Percentiles rank a stretch among this genome's conserved stretches.
phyloP scores from a whole-genome alignment of 2,797 vertebrate species.

The Myotis pilosus region DNA sequence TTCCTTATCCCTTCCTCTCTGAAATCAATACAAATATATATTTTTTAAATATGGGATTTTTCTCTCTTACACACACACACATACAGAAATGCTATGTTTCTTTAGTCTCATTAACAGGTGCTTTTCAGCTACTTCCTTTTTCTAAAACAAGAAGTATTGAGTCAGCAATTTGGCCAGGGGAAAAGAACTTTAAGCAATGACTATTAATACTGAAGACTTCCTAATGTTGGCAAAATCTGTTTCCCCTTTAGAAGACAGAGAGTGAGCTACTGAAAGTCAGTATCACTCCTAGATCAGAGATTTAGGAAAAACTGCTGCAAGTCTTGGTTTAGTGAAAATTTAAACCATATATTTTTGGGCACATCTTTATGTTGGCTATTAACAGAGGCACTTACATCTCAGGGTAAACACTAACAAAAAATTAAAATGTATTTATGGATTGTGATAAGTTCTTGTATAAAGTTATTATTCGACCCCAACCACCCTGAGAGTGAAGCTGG shows the following conservation, averaged over 20 bases:
- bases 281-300: neutral
- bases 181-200: slow-evolving; percentile 55
- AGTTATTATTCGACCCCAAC: neutral
- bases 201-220: slow-evolving; percentile 73
- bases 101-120: slow-evolving; percentile 67
- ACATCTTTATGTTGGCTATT: neutral
- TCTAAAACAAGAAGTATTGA: slow-evolving; percentile 72
- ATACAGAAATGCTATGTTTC: neutral
- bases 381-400: slow-evolving; percentile 34
- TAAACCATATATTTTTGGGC: neutral
- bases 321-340: slow-evolving; percentile 20
- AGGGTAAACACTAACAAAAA: slow-evolving; percentile 50
- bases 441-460: neutral
- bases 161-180: slow-evolving; percentile 55
- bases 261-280: slow-evolving; percentile 36
- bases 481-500: neutral
- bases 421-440: neutral
- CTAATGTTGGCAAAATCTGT: slow-evolving; percentile 65
- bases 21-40: too few species aligned
- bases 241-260: slow-evolving; percentile 64
- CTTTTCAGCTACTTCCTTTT: slow-evolving; percentile 71
- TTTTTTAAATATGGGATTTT: neutral
- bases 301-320: slow-evolving; percentile 34
- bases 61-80: neutral
- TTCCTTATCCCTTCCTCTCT: too few species aligned